These are phyloP conservation scores for Megaustenia siamemsis DNA, from an alignment of 2,888 invertebrate genomes.

Conservation along the genomic window DNA sequence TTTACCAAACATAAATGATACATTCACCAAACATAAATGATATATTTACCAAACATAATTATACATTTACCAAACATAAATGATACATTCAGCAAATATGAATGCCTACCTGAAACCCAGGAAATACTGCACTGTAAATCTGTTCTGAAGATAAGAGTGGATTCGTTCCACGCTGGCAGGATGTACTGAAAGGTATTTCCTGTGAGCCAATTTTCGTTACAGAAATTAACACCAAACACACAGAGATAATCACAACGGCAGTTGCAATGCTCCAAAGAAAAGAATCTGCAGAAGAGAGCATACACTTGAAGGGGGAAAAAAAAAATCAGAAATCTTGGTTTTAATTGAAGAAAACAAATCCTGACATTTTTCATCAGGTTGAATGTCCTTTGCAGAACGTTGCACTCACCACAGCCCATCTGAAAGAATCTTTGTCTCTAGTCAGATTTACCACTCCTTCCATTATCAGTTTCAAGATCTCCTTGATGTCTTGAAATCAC, in stretches of 20 bases:
- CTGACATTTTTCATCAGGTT: not conserved
- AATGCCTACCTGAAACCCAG: conserved; percentile 9
- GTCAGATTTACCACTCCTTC: too few species aligned
- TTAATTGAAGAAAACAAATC: not conserved
- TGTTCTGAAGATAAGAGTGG: not conserved
- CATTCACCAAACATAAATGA: too few species aligned
- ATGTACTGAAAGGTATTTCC: not conserved
- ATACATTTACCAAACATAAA: too few species aligned
- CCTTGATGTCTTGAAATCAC: too few species aligned
- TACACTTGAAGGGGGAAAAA: not conserved
- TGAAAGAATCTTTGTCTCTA: too few species aligned
- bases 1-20: too few species aligned
- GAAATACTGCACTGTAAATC: not conserved
- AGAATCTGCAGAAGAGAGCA: not conserved
- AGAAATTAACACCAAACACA: conserved; percentile 11
- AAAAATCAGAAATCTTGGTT: not conserved
- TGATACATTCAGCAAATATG: too few species aligned
- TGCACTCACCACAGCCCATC: too few species aligned
- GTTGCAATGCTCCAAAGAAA: not conserved
- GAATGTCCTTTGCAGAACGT: too few species aligned
- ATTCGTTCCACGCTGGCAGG: not conserved
- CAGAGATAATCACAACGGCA: conserved; percentile 10
- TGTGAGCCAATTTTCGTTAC: conserved; percentile 12
- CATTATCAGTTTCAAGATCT: too few species aligned
- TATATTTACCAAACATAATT: too few species aligned